Conservation (phyloP, 2,113 vertebrate species). For the Spermophilus dauricus region DNA sequence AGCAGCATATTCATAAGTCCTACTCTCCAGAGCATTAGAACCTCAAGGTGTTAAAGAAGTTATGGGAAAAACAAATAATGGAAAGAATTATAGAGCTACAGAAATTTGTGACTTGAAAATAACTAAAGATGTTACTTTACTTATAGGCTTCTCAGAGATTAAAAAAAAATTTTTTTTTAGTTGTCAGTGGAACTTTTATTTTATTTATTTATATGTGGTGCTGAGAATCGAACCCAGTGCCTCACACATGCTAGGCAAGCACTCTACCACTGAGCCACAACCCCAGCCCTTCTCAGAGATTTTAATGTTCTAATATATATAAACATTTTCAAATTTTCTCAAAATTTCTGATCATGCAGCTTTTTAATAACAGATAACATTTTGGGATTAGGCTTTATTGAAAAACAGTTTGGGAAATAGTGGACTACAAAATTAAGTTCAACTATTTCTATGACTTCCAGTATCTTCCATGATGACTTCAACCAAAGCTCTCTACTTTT, state of each 20-base stretch:
- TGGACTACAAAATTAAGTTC: neutral
- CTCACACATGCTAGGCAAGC: too few species aligned
- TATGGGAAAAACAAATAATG: neutral
- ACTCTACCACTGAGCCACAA: too few species aligned
- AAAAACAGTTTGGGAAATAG: neutral
- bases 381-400: neutral
- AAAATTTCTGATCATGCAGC: neutral
- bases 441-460: neutral
- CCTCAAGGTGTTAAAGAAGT: neutral
- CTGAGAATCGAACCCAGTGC: too few species aligned
- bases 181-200: too few species aligned
- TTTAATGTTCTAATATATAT: neutral
- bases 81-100: neutral
- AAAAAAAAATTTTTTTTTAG: too few species aligned
- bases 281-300: neutral
- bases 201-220: too few species aligned
- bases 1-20: neutral
- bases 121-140: neutral
- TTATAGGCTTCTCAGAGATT: neutral
- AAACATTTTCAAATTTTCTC: neutral
- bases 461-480: neutral
- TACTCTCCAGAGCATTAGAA: neutral
- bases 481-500: neutral
- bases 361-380: neutral
- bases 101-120: conserved; percentile 6